Evolutionary conservation across 2,797 vertebrate species (phyloP).

Genomic region (Pangasius djambal): DNA sequence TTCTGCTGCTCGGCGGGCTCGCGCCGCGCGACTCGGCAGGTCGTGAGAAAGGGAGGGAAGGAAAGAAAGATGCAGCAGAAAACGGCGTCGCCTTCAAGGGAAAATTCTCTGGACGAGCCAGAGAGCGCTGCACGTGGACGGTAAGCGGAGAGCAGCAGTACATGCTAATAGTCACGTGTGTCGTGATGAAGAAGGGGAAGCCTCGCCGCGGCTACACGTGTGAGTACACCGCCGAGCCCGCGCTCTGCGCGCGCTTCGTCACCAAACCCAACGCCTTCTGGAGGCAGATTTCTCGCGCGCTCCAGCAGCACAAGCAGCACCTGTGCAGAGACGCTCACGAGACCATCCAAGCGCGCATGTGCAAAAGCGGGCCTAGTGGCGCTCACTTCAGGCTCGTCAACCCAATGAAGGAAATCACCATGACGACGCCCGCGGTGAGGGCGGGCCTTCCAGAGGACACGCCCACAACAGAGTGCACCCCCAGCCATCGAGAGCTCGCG

Average conservation of each 20-base stretch:
- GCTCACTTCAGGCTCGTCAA: constrained; percentile 75
- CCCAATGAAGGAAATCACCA: background rate
- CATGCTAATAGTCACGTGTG: constrained; percentile 73
- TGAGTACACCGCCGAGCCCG: constrained; percentile 77
- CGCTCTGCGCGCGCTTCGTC: constrained; percentile 72
- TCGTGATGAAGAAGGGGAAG: constrained; percentile 39
- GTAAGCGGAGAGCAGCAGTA: constrained; percentile 55
- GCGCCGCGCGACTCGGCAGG: background rate
- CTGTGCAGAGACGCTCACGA: constrained; percentile 72
- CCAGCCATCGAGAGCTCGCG: constrained; percentile 71
- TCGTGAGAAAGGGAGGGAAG: background rate
- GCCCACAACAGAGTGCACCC: constrained; percentile 64
- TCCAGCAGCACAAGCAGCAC: constrained; percentile 74
- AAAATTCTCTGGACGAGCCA: constrained; percentile 75
- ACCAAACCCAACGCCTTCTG: constrained; percentile 76
- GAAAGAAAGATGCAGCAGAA: background rate
- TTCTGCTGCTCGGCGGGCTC: constrained; percentile 67
- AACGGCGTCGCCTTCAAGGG: constrained; percentile 58
- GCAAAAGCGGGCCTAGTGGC: constrained; percentile 75
- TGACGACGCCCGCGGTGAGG: background rate
- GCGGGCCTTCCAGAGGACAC: background rate
- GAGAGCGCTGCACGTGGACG: constrained; percentile 78
- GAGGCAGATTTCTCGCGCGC: constrained; percentile 80
- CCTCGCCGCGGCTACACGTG: constrained; percentile 64
- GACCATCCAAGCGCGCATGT: constrained; percentile 77